These are phyloP conservation scores for Saimiri boliviensis DNA, from an alignment of 2,113 vertebrate genomes.

Conservation along the genomic window DNA sequence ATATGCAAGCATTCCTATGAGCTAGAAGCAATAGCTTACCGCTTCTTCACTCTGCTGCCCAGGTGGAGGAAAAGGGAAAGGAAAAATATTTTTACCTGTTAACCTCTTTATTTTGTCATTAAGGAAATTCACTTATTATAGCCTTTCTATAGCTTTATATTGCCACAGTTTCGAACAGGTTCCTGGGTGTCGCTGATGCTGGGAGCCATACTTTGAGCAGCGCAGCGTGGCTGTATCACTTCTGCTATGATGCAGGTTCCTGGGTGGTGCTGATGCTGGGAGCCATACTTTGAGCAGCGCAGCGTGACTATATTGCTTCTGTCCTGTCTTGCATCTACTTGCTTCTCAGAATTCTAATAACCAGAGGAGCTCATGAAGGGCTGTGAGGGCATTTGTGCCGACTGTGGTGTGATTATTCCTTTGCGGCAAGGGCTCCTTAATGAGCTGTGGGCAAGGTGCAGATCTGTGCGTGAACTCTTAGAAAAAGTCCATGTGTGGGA, in stretches of 20 bases:
- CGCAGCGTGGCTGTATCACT: neutral
- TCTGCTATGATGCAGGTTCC: neutral
- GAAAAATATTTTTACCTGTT: neutral
- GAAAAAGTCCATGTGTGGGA: neutral
- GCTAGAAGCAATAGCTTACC: neutral
- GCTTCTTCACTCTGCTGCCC: too few species aligned
- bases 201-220: neutral
- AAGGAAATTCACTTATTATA: neutral
- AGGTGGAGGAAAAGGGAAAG: neutral
- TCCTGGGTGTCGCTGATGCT: neutral
- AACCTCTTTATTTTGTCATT: neutral
- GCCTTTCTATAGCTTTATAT: neutral
- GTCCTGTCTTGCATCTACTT: neutral
- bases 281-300: neutral
- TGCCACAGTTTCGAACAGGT: neutral
- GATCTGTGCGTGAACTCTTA: too few species aligned
- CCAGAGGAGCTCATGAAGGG: neutral
- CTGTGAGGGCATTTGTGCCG: neutral
- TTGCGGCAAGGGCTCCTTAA: neutral
- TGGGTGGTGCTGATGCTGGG: neutral
- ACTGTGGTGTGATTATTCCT: neutral
- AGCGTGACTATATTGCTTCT: neutral
- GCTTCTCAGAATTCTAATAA: neutral
- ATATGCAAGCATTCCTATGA: neutral
- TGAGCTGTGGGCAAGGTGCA: neutral